Evolutionary conservation across 92 coral and sea anemone genomes (phyloP).

Genomic region (Paragorgia papillata): DNA sequence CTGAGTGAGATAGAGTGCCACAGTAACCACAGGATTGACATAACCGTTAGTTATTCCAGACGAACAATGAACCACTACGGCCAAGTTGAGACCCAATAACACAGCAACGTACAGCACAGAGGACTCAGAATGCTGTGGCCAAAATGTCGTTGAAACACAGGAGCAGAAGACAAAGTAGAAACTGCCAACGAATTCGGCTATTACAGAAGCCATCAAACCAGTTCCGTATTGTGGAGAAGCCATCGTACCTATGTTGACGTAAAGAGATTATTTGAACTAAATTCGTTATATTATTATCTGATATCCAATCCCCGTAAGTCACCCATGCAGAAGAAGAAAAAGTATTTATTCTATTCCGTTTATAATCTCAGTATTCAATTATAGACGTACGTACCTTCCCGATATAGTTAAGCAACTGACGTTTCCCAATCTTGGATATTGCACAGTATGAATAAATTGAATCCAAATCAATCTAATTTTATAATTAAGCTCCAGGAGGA

Average conservation of each 20-base stretch:
- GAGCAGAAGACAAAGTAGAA: slow-evolving; percentile 28
- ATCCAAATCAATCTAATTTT: background rate
- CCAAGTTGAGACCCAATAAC: slow-evolving; percentile 11
- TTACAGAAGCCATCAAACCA: slow-evolving; percentile 9
- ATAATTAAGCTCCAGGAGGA: background rate
- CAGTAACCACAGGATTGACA: slow-evolving; percentile 24
- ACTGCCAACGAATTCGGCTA: slow-evolving; percentile 36
- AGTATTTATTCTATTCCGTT: too few species aligned
- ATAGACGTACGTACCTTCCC: too few species aligned
- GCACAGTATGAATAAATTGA: background rate
- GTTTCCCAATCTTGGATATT: background rate
- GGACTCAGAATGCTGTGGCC: slow-evolving; percentile 3
- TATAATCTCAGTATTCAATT: too few species aligned
- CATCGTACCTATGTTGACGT: too few species aligned
- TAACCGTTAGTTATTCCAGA: slow-evolving; percentile 10
- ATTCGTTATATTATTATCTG: too few species aligned
- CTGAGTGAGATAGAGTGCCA: slow-evolving; percentile 22
- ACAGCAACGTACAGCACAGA: slow-evolving; percentile 11
- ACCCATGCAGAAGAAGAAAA: too few species aligned
- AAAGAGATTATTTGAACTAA: too few species aligned
- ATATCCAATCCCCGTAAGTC: too few species aligned
- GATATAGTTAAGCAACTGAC: too few species aligned
- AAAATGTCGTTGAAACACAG: slow-evolving; percentile 18
- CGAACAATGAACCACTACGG: slow-evolving; percentile 6
- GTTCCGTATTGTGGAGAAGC: slow-evolving; percentile 1